A percentile compares a stretch with the other conserved stretches of the same genome.
Conservation (phyloP, 2,797 vertebrate genomes). For the Falco peregrinus region DNA sequence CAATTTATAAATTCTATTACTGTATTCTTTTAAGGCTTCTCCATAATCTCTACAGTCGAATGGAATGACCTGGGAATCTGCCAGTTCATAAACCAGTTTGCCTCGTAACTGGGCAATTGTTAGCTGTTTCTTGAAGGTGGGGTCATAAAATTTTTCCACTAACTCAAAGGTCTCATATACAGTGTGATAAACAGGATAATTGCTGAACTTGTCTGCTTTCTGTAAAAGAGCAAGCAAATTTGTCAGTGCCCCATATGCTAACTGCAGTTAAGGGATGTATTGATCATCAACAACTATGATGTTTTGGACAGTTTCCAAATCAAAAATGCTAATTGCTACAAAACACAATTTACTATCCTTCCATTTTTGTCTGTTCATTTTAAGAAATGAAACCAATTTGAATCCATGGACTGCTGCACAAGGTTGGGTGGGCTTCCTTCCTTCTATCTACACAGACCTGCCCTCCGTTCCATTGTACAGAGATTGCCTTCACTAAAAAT, state of each 20-base stretch:
- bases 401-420: neutral
- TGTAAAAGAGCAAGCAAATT: slow-evolving; percentile 64
- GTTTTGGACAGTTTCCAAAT: neutral
- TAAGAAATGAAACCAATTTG: neutral
- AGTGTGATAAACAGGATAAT: slow-evolving; percentile 93
- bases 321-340: neutral
- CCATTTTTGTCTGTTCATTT: neutral
- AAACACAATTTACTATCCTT: neutral
- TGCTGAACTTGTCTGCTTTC: slow-evolving; percentile 92
- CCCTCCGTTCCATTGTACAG: neutral
- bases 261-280: neutral
- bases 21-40: slow-evolving; percentile 82
- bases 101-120: slow-evolving; percentile 88
- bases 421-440: neutral
- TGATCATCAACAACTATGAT: neutral
- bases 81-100: slow-evolving; percentile 86
- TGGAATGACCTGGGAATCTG: slow-evolving; percentile 86
- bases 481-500: too few species aligned
- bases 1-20: slow-evolving; percentile 79
- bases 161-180: slow-evolving; percentile 95
- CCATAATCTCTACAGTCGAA: slow-evolving; percentile 88
- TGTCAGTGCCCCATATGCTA: slow-evolving; percentile 3
- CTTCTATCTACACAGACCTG: neutral
- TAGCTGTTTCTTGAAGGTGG: slow-evolving; percentile 85
- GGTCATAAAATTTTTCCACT: slow-evolving; percentile 92